Conservation (phyloP, 2,888 invertebrate species). For the Harmothoe impar region DNA sequence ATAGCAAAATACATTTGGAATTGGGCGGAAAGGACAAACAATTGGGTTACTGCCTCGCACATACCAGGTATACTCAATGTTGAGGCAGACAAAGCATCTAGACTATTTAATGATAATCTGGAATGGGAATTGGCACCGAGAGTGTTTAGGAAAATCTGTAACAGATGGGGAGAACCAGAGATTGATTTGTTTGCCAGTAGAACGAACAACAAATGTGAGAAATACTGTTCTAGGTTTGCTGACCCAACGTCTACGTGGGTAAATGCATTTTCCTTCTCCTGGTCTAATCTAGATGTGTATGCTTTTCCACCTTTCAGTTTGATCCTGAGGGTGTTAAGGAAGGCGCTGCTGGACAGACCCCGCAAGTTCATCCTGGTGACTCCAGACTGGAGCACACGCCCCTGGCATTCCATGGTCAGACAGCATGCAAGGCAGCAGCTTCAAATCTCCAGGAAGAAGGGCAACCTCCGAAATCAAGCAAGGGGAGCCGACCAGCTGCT, state of each 20-base stretch:
- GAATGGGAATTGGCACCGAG: background rate
- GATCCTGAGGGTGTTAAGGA: background rate
- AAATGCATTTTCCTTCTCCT: background rate
- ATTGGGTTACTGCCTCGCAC: background rate
- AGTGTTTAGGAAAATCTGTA: background rate
- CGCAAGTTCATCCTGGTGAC: background rate
- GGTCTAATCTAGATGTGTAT: background rate
- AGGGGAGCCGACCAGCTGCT: too few relatives aligned
- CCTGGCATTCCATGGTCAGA: background rate
- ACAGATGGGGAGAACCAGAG: background rate
- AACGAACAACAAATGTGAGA: background rate
- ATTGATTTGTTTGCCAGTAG: background rate
- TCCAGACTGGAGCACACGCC: background rate
- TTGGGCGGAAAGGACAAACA: background rate
- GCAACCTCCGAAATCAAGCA: background rate
- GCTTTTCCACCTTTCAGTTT: conserved; percentile 1
- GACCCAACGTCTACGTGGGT: background rate
- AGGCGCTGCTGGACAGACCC: background rate
- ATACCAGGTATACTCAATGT: background rate
- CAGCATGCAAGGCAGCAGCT: background rate
- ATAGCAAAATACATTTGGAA: background rate
- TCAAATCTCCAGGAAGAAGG: background rate
- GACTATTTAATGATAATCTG: background rate
- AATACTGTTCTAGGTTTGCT: background rate
- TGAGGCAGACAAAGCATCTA: background rate